phyloP scores from a whole-genome alignment of 2,888 invertebrate genomes.

The Ceriagrion tenellum region DNA sequence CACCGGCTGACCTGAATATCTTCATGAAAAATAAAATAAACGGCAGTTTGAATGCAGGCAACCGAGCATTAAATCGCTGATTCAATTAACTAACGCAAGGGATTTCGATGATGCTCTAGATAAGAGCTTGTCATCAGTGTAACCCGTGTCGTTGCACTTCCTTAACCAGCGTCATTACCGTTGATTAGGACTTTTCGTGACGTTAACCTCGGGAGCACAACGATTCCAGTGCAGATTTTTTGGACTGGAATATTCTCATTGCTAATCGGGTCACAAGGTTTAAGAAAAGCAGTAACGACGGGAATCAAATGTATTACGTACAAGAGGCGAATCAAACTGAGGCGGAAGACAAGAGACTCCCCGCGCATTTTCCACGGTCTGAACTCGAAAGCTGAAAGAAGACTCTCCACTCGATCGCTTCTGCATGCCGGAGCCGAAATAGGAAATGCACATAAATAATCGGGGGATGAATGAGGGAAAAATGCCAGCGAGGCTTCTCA shows the following conservation, averaged over 20 bases:
- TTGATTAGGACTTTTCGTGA: neutral
- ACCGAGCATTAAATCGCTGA: neutral
- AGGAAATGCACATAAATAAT: slow-evolving; percentile 1
- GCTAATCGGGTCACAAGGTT: neutral
- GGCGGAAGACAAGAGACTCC: neutral
- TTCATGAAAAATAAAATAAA: neutral
- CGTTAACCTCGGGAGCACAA: neutral
- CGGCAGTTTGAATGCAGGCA: neutral
- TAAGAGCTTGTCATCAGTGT: neutral
- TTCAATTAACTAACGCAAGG: neutral
- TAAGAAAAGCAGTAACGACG: neutral
- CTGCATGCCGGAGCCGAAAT: neutral
- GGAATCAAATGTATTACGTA: neutral
- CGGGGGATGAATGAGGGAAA: neutral
- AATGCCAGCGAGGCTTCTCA: neutral
- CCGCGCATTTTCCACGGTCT: neutral
- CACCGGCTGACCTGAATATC: neutral
- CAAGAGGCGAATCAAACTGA: neutral
- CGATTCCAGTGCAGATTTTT: neutral
- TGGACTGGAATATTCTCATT: neutral
- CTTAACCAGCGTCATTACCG: neutral
- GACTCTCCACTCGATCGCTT: neutral
- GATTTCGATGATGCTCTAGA: neutral
- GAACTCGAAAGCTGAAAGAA: neutral
- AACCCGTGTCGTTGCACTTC: neutral